A percentile compares a stretch with the other conserved stretches of the same genome.
These are phyloP conservation scores for Drosophila orena DNA, from an alignment of 1,140 invertebrate species.

Conservation along the genomic window DNA sequence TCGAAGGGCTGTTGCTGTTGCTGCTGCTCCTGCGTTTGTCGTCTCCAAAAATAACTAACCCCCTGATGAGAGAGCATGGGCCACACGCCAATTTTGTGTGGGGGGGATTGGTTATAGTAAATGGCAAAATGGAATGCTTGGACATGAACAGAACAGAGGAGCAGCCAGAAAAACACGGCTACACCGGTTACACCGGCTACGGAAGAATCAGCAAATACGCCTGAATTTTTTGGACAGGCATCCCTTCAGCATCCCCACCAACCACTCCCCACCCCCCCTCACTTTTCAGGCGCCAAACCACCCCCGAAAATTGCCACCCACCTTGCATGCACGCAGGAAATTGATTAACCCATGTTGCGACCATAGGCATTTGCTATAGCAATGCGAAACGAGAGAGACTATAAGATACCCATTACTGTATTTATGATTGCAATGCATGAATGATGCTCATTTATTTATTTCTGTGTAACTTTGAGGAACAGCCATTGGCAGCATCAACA, in stretches of 20 bases:
- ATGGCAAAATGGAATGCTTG: conserved; percentile 37
- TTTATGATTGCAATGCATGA: background rate
- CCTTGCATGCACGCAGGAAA: conserved; percentile 25
- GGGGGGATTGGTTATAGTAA: background rate
- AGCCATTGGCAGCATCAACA: conserved; percentile 24
- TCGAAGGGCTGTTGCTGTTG: conserved; percentile 16
- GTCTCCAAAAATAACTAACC: conserved; percentile 75
- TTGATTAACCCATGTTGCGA: conserved; percentile 2
- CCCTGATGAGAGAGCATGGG: conserved; percentile 36
- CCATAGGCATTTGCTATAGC: background rate
- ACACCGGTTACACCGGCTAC: conserved; percentile 1
- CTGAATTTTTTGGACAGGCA: background rate
- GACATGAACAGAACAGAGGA: conserved; percentile 16
- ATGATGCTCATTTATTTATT: conserved; percentile 1
- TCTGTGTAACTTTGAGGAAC: conserved; percentile 12
- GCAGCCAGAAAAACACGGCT: background rate
- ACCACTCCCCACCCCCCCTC: too few relatives aligned
- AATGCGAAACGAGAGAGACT: background rate
- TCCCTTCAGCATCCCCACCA: too few relatives aligned
- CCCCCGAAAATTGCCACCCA: conserved; percentile 32
- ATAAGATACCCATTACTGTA: too few relatives aligned
- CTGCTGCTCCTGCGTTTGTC: conserved; percentile 18
- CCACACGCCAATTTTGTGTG: conserved; percentile 25
- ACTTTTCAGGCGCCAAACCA: conserved; percentile 17
- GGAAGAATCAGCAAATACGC: conserved; percentile 28